These are phyloP conservation scores for Drosophila tropicalis DNA, from an alignment of 1,140 invertebrate species.

Conservation along the genomic window DNA sequence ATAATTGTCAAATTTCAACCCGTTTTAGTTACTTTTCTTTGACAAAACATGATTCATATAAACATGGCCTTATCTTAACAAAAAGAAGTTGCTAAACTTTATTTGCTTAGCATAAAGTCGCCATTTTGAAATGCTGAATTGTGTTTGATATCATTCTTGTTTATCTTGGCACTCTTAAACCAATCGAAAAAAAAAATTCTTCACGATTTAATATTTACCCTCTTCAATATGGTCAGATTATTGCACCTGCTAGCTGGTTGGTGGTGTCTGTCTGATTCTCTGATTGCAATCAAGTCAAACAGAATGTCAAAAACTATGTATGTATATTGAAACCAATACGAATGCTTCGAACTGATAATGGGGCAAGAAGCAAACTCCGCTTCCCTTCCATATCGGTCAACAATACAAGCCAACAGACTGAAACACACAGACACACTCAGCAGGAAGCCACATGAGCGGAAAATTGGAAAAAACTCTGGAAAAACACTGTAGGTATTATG, in stretches of 20 bases:
- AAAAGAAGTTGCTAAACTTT: not conserved
- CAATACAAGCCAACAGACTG: conserved; percentile 42
- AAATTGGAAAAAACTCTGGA: conserved; percentile 72
- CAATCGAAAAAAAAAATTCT: not conserved
- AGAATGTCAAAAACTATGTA: conserved; percentile 61
- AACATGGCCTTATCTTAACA: too few species aligned
- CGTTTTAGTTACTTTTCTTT: too few species aligned
- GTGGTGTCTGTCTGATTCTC: conserved; percentile 1
- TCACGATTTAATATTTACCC: not conserved
- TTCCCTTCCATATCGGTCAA: conserved; percentile 52
- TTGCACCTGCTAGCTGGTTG: conserved; percentile 25
- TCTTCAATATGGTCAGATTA: conserved; percentile 14
- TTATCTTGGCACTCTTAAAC: not conserved
- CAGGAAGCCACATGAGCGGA: conserved; percentile 73
- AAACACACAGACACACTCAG: conserved; percentile 20
- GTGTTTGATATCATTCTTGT: not conserved
- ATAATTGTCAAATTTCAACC: too few species aligned
- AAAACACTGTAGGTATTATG: conserved; percentile 49
- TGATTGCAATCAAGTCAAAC: conserved; percentile 54
- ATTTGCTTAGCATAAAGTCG: not conserved
- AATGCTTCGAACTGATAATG: conserved; percentile 57
- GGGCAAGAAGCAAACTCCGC: conserved; percentile 21
- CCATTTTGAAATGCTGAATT: not conserved
- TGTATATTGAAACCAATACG: conserved; percentile 50
- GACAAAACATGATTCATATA: too few species aligned